Evolutionary conservation across 2,888 invertebrate genomes (phyloP).

Genomic region (Aelia acuminata): DNA sequence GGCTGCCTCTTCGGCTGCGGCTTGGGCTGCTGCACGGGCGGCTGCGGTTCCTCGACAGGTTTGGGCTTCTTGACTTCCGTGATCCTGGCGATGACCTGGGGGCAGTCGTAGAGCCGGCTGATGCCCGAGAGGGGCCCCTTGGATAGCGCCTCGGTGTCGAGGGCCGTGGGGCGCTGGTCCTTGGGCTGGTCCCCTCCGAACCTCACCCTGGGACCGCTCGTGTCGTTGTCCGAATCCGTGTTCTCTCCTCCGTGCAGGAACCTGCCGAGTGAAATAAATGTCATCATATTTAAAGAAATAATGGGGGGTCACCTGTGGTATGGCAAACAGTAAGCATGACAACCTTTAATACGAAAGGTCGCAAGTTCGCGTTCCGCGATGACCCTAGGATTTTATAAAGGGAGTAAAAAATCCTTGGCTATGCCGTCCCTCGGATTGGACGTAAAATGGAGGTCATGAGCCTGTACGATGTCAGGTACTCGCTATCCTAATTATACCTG

Average conservation of each 20-base stretch:
- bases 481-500: too few relatives aligned
- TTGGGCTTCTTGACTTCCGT: constrained; percentile 78
- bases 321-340: too few relatives aligned
- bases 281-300: too few relatives aligned
- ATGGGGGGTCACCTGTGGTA: too few relatives aligned
- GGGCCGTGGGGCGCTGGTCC: constrained; percentile 76
- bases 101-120: constrained; percentile 87
- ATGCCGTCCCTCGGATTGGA: too few relatives aligned
- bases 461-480: too few relatives aligned
- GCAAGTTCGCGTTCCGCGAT: too few relatives aligned
- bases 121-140: constrained; percentile 86
- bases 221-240: constrained; percentile 70
- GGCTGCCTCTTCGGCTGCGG: constrained; percentile 60
- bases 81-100: constrained; percentile 89
- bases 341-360: too few relatives aligned
- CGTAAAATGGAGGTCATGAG: too few relatives aligned
- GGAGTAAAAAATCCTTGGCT: too few relatives aligned
- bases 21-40: constrained; percentile 47
- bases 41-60: constrained; percentile 69
- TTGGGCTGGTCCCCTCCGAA: constrained; percentile 72
- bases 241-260: constrained; percentile 72
- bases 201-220: constrained; percentile 72
- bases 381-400: too few relatives aligned
- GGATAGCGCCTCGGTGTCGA: constrained; percentile 92
- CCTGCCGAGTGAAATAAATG: neutral